Evolutionary conservation across 2,113 vertebrate species (phyloP).

Genomic region (Danio rerio): GRCz12tu NC_133197.1:5662501-5663000

Average conservation of each 20-base stretch:
- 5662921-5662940: conserved; percentile 16
- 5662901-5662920: conserved; percentile 46
- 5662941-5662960: conserved; percentile 46
- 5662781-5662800: conserved; percentile 93
- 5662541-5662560: too few relatives aligned
- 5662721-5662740: not conserved
- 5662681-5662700: not conserved
- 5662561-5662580: too few relatives aligned
- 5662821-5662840: conserved; percentile 92
- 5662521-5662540: too few relatives aligned
- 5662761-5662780: conserved; percentile 91
- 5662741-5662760: conserved; percentile 83
- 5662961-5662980: conserved; percentile 71
- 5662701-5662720: not conserved
- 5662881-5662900: conserved; percentile 86
- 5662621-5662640: too few relatives aligned
- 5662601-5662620: too few relatives aligned
- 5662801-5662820: conserved; percentile 93
- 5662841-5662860: conserved; percentile 89
- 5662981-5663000: conserved; percentile 76
- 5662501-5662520: too few relatives aligned
- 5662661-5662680: too few relatives aligned
- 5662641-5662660: too few relatives aligned
- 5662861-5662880: conserved; percentile 79
- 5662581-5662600: too few relatives aligned